phyloP scores from a whole-genome alignment of 2,797 vertebrate genomes.

The Molossus molossus region DNA sequence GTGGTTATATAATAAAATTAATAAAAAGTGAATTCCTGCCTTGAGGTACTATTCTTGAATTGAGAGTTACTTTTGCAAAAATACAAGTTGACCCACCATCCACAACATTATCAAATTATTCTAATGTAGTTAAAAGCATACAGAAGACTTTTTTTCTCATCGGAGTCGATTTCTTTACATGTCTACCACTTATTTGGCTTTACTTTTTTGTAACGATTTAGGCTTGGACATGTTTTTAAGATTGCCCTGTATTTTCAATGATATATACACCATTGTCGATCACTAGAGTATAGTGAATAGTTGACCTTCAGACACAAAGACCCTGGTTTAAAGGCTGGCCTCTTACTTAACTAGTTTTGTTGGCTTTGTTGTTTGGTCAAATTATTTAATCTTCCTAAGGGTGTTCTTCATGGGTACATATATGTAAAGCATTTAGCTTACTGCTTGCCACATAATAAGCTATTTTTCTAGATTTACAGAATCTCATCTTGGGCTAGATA shows the following conservation, averaged over 20 bases:
- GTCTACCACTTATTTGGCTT: constrained; percentile 23
- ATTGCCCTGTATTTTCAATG: background rate
- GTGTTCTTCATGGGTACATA: background rate
- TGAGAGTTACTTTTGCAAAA: constrained; percentile 62
- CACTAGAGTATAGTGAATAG: background rate
- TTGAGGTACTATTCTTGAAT: constrained; percentile 10
- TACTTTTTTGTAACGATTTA: background rate
- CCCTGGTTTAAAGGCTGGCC: background rate
- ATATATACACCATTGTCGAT: background rate
- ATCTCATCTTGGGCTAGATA: background rate
- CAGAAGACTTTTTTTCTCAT: background rate
- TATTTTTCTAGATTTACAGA: constrained; percentile 29
- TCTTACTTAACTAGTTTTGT: background rate
- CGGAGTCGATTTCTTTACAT: constrained; percentile 21
- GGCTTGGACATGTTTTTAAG: background rate
- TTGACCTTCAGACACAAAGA: background rate
- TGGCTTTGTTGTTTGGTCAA: background rate
- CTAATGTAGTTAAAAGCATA: constrained; percentile 31
- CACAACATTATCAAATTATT: constrained; percentile 45
- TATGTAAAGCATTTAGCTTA: background rate
- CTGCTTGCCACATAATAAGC: background rate
- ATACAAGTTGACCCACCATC: background rate
- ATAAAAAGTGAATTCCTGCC: constrained; percentile 28
- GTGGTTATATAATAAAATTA: constrained; percentile 51
- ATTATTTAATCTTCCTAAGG: background rate